phyloP scores from a whole-genome alignment of 2,797 vertebrate genomes.

The Scyliorhinus canicula region DNA sequence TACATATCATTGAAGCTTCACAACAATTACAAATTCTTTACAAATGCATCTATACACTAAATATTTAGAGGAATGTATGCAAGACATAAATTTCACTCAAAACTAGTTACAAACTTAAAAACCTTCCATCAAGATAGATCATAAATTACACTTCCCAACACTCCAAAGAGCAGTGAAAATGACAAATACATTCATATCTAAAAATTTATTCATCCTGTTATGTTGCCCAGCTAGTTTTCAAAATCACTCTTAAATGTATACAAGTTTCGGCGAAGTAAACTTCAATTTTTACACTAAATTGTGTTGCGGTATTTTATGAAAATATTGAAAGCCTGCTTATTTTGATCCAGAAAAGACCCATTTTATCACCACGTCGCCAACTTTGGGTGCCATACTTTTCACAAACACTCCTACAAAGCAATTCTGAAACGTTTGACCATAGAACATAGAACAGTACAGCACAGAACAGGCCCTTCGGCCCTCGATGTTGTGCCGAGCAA shows the following conservation, averaged over 20 bases:
- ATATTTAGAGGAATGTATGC: constrained; percentile 14
- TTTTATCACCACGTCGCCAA: not conserved
- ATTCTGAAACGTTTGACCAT: not conserved
- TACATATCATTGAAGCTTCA: constrained; percentile 66
- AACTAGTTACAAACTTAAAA: not conserved
- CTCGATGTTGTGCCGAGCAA: too few species aligned
- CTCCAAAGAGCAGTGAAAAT: not conserved
- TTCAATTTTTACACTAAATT: not conserved
- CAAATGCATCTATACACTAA: not conserved
- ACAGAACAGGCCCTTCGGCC: too few species aligned
- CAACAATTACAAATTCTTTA: constrained; percentile 37
- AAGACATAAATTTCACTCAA: not conserved
- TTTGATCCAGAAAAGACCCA: not conserved
- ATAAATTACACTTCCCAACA: not conserved
- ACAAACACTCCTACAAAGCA: not conserved
- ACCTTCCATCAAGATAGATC: not conserved
- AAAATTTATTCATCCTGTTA: not conserved
- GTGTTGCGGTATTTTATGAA: not conserved
- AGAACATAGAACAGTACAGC: too few species aligned
- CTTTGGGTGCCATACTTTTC: not conserved
- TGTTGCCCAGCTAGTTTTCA: not conserved
- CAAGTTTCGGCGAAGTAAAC: not conserved
- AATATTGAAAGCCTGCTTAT: not conserved
- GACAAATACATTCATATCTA: not conserved
- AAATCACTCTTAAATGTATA: not conserved